Evolutionary conservation across 2,888 invertebrate genomes (phyloP), one percentile per base, ranked within the genome.

Genomic region (Ichneumon xanthorius): DNA sequence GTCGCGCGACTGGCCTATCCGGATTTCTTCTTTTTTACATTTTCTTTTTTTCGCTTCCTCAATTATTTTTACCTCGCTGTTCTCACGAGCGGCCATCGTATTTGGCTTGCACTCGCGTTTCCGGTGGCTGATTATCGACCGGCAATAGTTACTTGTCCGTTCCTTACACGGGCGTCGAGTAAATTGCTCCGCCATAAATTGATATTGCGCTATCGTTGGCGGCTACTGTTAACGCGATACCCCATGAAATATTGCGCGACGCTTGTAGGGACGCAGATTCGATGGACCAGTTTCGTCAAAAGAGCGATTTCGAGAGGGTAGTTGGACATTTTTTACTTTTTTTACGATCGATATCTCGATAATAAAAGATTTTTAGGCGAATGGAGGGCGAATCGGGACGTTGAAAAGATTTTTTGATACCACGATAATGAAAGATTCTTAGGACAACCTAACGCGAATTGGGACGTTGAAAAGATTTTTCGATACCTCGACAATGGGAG

Each of bases 1-100:
- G 37, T 45, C 61, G 33, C 71, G 75, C 78, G 65, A 77, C 76
- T 84, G 80, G 85, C 82, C 82, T 77, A 73, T 76, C 76, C 70
- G 80, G 83, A 86, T 82, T 80, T 48, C 14, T 16, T 16, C 4
- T 48, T 48, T 16, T 48, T 48, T 48, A 2, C 5, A 11, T 14
- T 48, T 48, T 4, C 2, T 45, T 16, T 48, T 63, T 61, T 80
- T 71, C 67, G 77, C 80, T 80, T 77, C 68, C 72, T 70, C 75
- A 30, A 71, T 70, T 63, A 61, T 63, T 48, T 68, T 72, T 40
- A 63, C 67, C 40, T 68, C 85, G 61, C 55, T 45, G 58, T 80
- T 73, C 77, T 77, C 80, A 63, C 63, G 80, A 63, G 53, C 78
- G 68, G 26, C 73, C 50, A 65, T 76, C 73, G 61, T 65, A 75